Base-by-base conservation (phyloP, 2,888 invertebrate species). In the Aphodius granarius region DNA sequence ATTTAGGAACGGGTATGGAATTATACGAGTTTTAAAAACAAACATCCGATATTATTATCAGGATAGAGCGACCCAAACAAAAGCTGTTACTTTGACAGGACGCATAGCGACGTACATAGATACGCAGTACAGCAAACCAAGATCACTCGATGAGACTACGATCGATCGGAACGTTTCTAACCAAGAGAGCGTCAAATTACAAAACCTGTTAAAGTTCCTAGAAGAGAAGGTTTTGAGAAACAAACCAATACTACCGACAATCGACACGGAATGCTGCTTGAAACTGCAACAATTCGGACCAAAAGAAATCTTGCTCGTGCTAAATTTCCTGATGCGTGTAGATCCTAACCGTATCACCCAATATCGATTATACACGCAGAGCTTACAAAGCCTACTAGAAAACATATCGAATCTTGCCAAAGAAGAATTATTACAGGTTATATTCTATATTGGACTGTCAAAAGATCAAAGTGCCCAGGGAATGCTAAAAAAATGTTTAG, bases 401-500 rank as follows among this genome's bases (percentile, higher is more conserved):
- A 77, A 81, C 71, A 77, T 82, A 70, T 75, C 81, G 21, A 77
- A 75, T 72, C 78, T 85, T 21, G 79, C 78, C n/a, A 83, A 82
- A 79, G 81, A 82, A 63, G 83, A 87, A 66, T 78, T 86, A 43
- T 76, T 88, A 23, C 84, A 87, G 76, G 81, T 85, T 16, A 83
- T 87, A 73, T 88, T 87, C 81, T 87, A 86, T 81, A 79, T 86
- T 65, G 85, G 86, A 22, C 80, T 87, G 64, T 79, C 82, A 77
- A 86, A 86, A 79, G 78, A 70, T 15, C 76, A 76, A 21, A 80
- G 83, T 75, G 79, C 84, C 0, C 82, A 84, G 76, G 76, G 78
- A 66, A 77, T 83, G 66, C 71, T 86, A 66, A 81, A 80, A 66
- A 80, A 82, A 72, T 85, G 85, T 78, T 75, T 87, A 65, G 79